phyloP scores from a whole-genome alignment of 2,113 vertebrate species.

The Coturnix japonica region DNA sequence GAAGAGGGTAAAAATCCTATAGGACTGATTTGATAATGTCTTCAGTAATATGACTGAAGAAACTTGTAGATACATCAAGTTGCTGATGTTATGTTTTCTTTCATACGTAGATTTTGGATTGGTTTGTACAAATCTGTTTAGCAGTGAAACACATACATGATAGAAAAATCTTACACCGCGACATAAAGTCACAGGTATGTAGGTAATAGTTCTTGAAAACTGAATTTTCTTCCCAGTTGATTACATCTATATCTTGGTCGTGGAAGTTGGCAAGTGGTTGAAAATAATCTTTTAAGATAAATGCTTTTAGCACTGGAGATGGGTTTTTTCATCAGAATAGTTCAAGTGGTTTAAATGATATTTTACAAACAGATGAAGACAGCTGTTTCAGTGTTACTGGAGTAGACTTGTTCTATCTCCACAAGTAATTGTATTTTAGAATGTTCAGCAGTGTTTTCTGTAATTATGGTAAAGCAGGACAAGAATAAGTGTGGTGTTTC shows the following conservation, averaged over 20 bases:
- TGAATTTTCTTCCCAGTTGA: neutral
- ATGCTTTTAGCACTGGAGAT: neutral
- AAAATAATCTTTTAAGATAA: neutral
- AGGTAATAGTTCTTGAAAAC: neutral
- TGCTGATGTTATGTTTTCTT: neutral
- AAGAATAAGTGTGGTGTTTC: neutral
- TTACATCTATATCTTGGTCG: neutral
- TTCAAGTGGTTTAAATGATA: neutral
- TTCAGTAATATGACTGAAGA: neutral
- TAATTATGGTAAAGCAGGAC: neutral
- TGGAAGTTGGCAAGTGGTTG: neutral
- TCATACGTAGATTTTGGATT: slow-evolving; percentile 89
- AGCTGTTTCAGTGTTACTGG: neutral
- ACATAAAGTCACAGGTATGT: slow-evolving; percentile 98
- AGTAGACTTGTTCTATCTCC: neutral
- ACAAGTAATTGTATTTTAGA: neutral
- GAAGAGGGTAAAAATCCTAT: neutral
- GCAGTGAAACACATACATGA: slow-evolving; percentile 97
- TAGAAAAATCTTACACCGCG: slow-evolving; percentile 96
- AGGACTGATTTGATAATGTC: neutral
- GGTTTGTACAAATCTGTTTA: slow-evolving; percentile 98
- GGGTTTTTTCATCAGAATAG: neutral
- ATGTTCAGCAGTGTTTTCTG: neutral
- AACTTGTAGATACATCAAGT: neutral
- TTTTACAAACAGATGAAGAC: neutral